Conservation (phyloP, 2,888 invertebrate genomes). For the Drosophila stalkeri region DNA sequence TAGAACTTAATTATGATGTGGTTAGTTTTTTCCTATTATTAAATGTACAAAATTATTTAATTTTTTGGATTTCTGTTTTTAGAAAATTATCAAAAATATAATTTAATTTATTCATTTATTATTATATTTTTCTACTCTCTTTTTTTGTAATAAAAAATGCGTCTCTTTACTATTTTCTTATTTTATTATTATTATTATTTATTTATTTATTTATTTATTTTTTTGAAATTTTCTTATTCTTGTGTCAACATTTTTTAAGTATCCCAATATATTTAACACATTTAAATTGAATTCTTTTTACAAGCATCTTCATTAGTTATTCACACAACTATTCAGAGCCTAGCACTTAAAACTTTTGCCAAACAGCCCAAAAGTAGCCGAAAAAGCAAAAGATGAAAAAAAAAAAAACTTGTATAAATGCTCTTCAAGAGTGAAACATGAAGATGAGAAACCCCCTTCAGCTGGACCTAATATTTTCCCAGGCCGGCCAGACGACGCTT, state of each 20-base stretch:
- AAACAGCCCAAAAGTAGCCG: conserved; percentile 24
- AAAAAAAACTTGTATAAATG: conserved; percentile 44
- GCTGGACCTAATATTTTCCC: conserved; percentile 52
- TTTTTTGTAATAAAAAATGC: too few species aligned
- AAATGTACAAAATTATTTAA: too few species aligned
- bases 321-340: conserved; percentile 42
- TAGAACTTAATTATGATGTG: neutral
- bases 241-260: conserved; percentile 10
- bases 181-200: neutral
- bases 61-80: neutral
- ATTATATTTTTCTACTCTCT: neutral
- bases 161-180: too few species aligned
- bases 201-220: neutral
- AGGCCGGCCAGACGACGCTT: conserved; percentile 44
- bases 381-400: conserved; percentile 7
- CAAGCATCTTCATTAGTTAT: conserved; percentile 57
- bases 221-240: neutral
- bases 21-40: neutral
- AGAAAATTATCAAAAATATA: neutral
- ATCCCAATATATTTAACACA: conserved; percentile 44
- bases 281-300: conserved; percentile 32
- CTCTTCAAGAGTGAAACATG: conserved; percentile 36
- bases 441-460: neutral
- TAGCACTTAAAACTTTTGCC: conserved; percentile 46
- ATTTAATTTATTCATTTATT: neutral